Evolutionary conservation across 92 coral and sea anemone species (phyloP), one percentile per base, ranked within the genome.

Genomic region (Desmophyllum pertusum): DNA sequence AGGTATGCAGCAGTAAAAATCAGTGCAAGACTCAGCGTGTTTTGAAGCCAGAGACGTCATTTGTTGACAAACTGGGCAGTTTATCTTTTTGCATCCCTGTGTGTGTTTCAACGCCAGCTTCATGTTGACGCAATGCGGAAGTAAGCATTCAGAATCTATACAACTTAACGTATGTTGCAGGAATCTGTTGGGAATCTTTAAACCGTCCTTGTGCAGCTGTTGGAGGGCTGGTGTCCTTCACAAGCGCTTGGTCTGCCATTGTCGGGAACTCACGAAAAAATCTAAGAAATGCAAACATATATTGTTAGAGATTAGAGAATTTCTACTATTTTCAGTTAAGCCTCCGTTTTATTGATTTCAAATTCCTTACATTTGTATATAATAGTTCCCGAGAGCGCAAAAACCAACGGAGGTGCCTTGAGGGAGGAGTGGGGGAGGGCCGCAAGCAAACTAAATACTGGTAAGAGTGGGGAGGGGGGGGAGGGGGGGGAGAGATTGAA

Each of bases 51-150:
- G 69, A 18, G 51, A 11, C 41, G 52, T 81, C 85, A 81, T 81
- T 31, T 57, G 52, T 30, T 81, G 77, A 29, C 77, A 81, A 0
- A 81, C 33, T 1, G 14, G 15, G 67, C 85, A 81, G 4, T 38
- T 52, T 19, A 10, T 15, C 43, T 51, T 55, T 55, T 70, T 69
- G 57, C 77, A 50, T 4, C 84, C 30, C 65, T 40, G 76, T 0
- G 85, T 46, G 38, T 81, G 85, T 37, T 37, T 70, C 67, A 81
- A 31, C 23, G 35, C 27, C 35, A 81, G 77, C 73, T 81, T 81
- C 38, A 53, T 69, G 70, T 81, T 81, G 0, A 81, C 85, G 13
- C 85, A 81, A 7, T 46, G 68, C 25, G 85, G 85, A 9, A 81
- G 77, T 25, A 57, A 21, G 39, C 85, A 81, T n/a, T 51, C 57